These are phyloP conservation scores for Drosophila kikkawai DNA, from an alignment of 1,140 invertebrate species.

Conservation along the genomic window DNA sequence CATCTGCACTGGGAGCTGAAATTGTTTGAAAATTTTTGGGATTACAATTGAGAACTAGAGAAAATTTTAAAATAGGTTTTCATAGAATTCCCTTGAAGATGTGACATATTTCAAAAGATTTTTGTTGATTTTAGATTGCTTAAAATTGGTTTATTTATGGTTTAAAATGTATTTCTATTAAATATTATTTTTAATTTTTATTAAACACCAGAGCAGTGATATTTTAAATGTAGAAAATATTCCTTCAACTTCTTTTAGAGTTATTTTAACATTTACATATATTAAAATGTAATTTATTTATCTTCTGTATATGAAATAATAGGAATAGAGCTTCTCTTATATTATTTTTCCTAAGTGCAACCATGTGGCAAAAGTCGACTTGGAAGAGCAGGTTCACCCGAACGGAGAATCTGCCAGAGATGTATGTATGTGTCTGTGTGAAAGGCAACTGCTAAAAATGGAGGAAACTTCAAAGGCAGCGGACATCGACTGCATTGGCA, in stretches of 20 bases:
- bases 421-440: neutral
- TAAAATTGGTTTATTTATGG: too few species aligned
- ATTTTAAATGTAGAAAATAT: neutral
- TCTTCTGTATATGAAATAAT: too few species aligned
- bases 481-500: constrained; percentile 37
- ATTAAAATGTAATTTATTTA: too few species aligned
- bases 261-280: too few species aligned
- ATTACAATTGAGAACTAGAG: too few species aligned
- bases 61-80: neutral
- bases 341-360: neutral
- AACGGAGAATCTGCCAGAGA: constrained; percentile 10
- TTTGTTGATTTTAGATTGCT: neutral
- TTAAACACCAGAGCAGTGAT: neutral
- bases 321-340: too few species aligned
- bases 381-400: neutral
- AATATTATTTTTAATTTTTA: too few species aligned
- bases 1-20: constrained; percentile 29
- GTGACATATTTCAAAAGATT: neutral
- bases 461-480: constrained; percentile 15
- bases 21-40: neutral
- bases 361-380: constrained; percentile 18
- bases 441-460: constrained; percentile 19
- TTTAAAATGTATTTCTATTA: too few species aligned
- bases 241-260: neutral
- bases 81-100: neutral